Evolutionary conservation across 2,888 invertebrate genomes (phyloP), one percentile per base, ranked within the genome.

Genomic region (Pristionchus entomophagus): DNA sequence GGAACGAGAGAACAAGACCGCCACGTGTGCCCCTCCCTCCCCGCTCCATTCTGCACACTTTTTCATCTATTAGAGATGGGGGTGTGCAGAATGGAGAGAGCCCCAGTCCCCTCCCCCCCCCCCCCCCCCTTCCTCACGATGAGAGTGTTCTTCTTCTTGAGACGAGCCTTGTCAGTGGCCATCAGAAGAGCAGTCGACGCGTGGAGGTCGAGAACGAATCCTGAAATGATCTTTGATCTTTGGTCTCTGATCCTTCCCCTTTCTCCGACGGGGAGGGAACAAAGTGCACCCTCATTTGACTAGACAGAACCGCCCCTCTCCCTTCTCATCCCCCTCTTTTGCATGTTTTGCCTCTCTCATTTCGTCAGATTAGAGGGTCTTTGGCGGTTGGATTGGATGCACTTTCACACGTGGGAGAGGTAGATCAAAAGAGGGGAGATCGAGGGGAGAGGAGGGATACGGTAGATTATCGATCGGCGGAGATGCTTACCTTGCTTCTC

Each of bases 401-500:
- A n/a, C 29, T 22, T 51, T 78, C 41, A 29, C 51, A 49, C 4
- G 26, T 5, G 29, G n/a, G 2, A 2, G 29, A 10, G 41, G n/a
- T n/a, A 49, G 49, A 51, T 32, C 29, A 2, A 78, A 78, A 78
- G 4, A 19, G 41, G 45, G 17, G 49, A 77, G 0, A 8, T n/a
- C 32, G 22, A 53, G 29, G 35, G 4, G 19, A 35, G 35, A 59
- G 17, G 17, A 38, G 12, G 41, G 41, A 0, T 26, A 3, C 45
- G 8, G 73, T 41, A 45, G n/a, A 2, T 19, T 17, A 22, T 35
- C 19, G 22, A 35, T 65, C 65, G 35, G 19, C 14, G 22, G 10
- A 69, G 51, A n/a, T n/a, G 22, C 49, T 65, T 14, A 49, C 83
- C 83, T 84, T 84, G 62, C 35, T 84, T 49, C 49, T 49, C 65